Evolutionary conservation across 1,140 invertebrate genomes (phyloP).

Genomic region (Archivesica marissinica): DNA sequence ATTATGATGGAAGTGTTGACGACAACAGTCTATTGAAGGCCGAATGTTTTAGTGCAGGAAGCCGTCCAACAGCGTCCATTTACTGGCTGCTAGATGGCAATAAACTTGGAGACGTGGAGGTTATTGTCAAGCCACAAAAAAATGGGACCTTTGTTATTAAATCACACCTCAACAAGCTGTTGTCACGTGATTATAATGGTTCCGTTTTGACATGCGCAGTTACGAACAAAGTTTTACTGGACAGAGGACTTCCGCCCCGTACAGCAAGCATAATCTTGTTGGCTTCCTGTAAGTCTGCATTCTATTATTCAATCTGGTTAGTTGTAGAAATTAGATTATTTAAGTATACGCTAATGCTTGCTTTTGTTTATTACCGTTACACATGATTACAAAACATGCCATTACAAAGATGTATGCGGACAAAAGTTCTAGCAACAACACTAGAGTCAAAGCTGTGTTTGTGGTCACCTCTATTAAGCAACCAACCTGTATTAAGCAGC

Average conservation of each 20-base stretch:
- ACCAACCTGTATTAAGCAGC: too few relatives aligned
- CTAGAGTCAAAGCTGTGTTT: too few relatives aligned
- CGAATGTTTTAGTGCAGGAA: constrained; percentile 62
- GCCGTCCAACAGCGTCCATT: constrained; percentile 60
- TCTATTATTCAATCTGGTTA: background rate
- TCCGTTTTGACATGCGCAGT: constrained; percentile 61
- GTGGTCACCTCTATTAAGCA: too few relatives aligned
- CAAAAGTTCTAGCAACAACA: too few relatives aligned
- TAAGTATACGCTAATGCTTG: background rate
- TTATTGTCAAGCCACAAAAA: background rate
- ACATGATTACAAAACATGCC: background rate
- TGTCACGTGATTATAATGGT: constrained; percentile 62
- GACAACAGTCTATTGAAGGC: constrained; percentile 30
- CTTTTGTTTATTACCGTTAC: background rate
- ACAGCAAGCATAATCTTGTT: constrained; percentile 47
- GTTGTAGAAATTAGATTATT: background rate
- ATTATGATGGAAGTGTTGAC: constrained; percentile 63
- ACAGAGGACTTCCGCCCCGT: constrained; percentile 9
- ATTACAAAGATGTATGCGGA: too few relatives aligned
- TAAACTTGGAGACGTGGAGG: background rate
- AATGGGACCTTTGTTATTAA: constrained; percentile 61
- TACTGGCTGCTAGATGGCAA: constrained; percentile 60
- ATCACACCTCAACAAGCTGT: constrained; percentile 1
- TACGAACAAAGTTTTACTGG: constrained; percentile 60
- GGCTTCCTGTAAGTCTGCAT: constrained; percentile 62